Conservation (phyloP, 37 sponge, comb jelly and placozoan species). For the Beroe ovata region DNA sequence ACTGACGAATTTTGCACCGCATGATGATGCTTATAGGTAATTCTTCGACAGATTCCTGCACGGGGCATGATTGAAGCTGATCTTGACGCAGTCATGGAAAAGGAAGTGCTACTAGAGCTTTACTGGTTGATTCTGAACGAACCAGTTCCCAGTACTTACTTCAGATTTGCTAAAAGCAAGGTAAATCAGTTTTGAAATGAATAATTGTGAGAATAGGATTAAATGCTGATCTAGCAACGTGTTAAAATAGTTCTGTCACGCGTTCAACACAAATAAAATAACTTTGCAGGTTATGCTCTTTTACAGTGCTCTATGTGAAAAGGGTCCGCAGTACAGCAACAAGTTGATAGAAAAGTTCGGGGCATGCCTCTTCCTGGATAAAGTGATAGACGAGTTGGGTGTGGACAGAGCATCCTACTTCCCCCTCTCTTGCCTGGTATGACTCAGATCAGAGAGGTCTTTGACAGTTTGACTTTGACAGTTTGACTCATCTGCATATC, state of each 20-base stretch:
- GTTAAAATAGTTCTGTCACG: no score
- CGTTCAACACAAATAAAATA: no score
- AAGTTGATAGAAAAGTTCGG: constrained; percentile 31
- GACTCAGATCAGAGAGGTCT: no score
- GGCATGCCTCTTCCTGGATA: constrained; percentile 18
- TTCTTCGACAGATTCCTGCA: constrained; percentile 40
- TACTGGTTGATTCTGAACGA: constrained; percentile 54
- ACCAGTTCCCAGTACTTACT: constrained; percentile 40
- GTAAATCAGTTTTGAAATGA: background rate
- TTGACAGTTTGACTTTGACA: no score
- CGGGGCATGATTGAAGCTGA: constrained; percentile 38
- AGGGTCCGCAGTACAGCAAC: constrained; percentile 54
- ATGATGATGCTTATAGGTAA: no score
- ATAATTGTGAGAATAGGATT: no score
- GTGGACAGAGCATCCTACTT: constrained; percentile 27
- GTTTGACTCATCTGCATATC: no score
- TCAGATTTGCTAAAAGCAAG: constrained; percentile 67
- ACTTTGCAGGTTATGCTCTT: constrained; percentile 64
- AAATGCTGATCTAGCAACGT: no score
- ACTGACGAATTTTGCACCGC: no score
- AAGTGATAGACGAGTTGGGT: background rate
- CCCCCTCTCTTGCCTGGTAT: constrained; percentile 61
- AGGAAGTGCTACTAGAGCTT: constrained; percentile 5
- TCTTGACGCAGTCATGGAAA: constrained; percentile 43
- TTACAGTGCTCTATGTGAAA: constrained; percentile 31